Evolutionary conservation across 1,140 invertebrate genomes (phyloP), one percentile per base, ranked within the genome.

Genomic region (Saccostrea cuccullata): DNA sequence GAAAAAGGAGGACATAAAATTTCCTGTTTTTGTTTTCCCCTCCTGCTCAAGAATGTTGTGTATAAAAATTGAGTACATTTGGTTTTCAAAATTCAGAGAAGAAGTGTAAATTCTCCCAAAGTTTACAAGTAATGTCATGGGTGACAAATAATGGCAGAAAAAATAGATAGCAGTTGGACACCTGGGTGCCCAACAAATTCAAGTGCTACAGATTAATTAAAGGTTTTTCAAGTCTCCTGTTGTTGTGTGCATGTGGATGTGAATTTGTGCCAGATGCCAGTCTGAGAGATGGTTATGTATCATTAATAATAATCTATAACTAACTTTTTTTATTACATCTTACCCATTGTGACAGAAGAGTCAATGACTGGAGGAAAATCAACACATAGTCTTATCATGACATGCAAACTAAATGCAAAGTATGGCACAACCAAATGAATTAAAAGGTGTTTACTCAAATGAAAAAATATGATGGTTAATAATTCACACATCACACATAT

Each of bases 381-480:
- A 64, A 64, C 20, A 17, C n/a, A 20, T 13, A 15, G 15, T 60
- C 58, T 60, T 17, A 17, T 20, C 20, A 60, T 60, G 15, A 60
- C 15, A 60, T 60, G 20, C 58, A 60, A 4, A 60, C 15, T 60
- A 60, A 5, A 60, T 20, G 15, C 20, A 60, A 3, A 60, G 20
- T 17, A 15, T 60, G 58, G 13, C 58, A 73, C 13, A 30, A 73
- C 13, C 70, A 30, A 15, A 73, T 73, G 70, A 73, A 26, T 73
- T 26, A 73, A 30, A 13, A 26, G 30, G 70, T 26, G 70, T 73
- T 23, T 73, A 73, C 26, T 26, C 26, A 26, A 13, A 73, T 73
- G 30, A n/a, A n/a, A 73, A 64, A 64, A 30, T 36, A 73, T 12
- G 70, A 36, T 73, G 70, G 26, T 73, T 73, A 73, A 73, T 73